phyloP scores from a whole-genome alignment of 1,140 invertebrate species.

The Diorhabda elongata region DNA sequence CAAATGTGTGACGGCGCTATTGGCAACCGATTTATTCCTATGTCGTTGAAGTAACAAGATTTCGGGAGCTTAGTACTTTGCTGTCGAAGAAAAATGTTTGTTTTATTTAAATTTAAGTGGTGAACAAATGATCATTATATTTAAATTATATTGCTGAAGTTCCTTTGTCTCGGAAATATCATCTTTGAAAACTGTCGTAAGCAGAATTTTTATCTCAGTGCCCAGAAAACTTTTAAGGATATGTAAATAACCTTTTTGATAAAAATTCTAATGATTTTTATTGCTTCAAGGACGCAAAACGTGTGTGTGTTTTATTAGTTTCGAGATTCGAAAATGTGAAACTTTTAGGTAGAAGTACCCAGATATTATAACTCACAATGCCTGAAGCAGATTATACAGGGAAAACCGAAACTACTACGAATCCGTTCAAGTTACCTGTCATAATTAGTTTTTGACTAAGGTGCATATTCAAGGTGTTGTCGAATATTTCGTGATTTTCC shows the following conservation, averaged over 20 bases:
- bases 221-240: conserved; percentile 13
- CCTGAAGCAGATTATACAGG: no score
- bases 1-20: conserved; percentile 45
- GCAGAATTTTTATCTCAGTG: conserved; percentile 18
- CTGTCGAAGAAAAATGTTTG: conserved; percentile 45
- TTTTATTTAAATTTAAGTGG: conserved; percentile 47
- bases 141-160: conserved; percentile 38
- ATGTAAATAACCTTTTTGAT: conserved; percentile 17
- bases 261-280: conserved; percentile 16
- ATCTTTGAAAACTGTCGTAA: conserved; percentile 12
- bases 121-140: conserved; percentile 41
- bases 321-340: background rate
- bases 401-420: no score
- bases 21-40: conserved; percentile 46
- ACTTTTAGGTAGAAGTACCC: background rate
- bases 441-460: no score
- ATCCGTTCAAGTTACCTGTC: no score
- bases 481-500: no score
- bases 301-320: conserved; percentile 1
- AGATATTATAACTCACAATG: no score
- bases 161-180: conserved; percentile 19
- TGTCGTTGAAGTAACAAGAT: conserved; percentile 44
- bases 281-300: background rate
- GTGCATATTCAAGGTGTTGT: no score
- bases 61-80: conserved; percentile 35